Evolutionary conservation across 2,888 invertebrate genomes (phyloP), one percentile per base, ranked within the genome.

Genomic region (Lymantria monacha): DNA sequence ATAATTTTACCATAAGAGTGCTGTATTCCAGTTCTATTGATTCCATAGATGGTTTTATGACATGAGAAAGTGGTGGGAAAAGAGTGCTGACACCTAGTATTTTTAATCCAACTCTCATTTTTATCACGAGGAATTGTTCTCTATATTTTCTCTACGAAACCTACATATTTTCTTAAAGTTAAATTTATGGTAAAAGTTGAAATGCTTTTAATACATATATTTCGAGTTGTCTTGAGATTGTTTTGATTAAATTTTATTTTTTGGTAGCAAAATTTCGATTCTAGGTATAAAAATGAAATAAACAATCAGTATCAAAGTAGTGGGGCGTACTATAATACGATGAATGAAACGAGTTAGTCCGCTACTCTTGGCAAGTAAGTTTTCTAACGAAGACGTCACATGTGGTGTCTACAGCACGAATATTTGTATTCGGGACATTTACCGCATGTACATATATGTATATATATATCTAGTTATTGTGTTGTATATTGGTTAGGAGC

Each of bases 301-400:
- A 41, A 14, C 10, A 9, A 14, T 9, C 49, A 57, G 61, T 66
- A 77, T 77, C 76, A 76, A 78, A 57, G 57, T 13, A 51, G 44
- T 40, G 48, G 54, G 57, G 63, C 70, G 58, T 30, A 42, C 58
- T 70, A 71, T 62, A 76, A 74, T 65, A 74, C 75, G 76, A 76
- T 76, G 80, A 82, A 82, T 82, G 77, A 81, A 82, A 80, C 72
- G 75, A 78, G 80, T 79, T 76, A 80, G 81, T 72, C 70, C 76
- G 61, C 77, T 75, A 70, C 74, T 70, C 77, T 74, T 72, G 74
- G 75, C 72, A 70, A 74, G 74, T 71, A 80, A 83, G 81, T 82
- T 82, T 82, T 83, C 79, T 81, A 81, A 82, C 82, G 81, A 81
- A 67, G 69, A 74, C 76, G 74, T 75, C 75, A 76, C 79, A 79